A percentile compares a stretch with the other conserved stretches of the same genome.
Evolutionary conservation across 2,797 vertebrate species (phyloP).

Genomic region (Streptopelia turtur): DNA sequence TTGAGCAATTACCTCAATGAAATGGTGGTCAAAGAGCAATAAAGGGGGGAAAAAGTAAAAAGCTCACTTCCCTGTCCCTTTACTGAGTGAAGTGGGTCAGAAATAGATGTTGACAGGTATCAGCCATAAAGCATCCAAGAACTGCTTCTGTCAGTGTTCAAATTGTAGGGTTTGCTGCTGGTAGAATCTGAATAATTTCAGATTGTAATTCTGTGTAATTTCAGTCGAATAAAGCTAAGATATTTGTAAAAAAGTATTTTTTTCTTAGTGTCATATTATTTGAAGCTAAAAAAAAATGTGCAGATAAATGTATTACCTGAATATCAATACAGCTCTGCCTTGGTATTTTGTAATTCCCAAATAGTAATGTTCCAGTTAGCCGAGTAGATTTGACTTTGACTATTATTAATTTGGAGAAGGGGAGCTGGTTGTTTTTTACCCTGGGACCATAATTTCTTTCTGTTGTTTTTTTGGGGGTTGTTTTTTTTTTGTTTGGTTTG

Average conservation of each 20-base stretch:
- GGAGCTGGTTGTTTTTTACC: not conserved
- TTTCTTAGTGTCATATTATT: not conserved
- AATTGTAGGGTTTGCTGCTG: not conserved
- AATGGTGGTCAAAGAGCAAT: not conserved
- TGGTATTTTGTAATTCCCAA: not conserved
- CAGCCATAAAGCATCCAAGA: not conserved
- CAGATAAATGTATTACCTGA: not conserved
- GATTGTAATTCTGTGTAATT: not conserved
- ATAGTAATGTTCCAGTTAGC: not conserved
- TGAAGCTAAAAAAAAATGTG: not conserved
- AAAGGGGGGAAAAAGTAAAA: not conserved
- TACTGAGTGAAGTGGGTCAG: not conserved
- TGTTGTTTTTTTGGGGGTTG: not conserved
- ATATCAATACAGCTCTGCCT: not conserved
- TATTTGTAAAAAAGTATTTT: not conserved
- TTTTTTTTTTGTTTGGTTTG: not conserved
- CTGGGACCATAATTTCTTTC: not conserved
- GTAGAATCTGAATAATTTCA: not conserved
- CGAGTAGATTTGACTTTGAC: not conserved
- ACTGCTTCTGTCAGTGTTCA: not conserved
- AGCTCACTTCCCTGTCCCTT: not conserved
- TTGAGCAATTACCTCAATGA: not conserved
- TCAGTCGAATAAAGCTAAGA: not conserved
- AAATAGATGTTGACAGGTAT: not conserved
- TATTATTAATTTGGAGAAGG: not conserved